These are phyloP conservation scores for Cerceris rybyensis DNA, from an alignment of 2,888 invertebrate species.

Conservation along the genomic window DNA sequence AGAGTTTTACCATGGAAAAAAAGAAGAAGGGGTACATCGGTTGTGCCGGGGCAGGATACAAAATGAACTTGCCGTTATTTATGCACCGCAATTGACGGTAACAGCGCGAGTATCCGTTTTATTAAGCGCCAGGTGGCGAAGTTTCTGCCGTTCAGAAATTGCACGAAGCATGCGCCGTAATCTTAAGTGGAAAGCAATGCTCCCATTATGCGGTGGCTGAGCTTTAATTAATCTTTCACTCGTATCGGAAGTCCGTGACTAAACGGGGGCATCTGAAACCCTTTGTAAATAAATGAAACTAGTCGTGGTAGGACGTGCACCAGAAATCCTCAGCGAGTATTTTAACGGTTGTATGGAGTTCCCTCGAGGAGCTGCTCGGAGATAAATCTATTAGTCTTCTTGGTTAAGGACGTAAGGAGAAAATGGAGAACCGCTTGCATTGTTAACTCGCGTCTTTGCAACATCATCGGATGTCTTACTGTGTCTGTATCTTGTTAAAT, in stretches of 20 bases:
- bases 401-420: conserved; percentile 4
- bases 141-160: conserved; percentile 23
- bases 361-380: conserved; percentile 21
- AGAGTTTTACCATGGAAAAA: background rate
- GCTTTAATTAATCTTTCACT: conserved; percentile 68
- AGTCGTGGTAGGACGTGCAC: conserved; percentile 13
- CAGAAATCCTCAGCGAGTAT: conserved; percentile 6
- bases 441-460: no score
- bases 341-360: conserved; percentile 1
- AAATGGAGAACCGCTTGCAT: no score
- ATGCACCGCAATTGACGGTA: conserved; percentile 41
- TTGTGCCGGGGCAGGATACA: background rate
- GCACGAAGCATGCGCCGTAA: conserved; percentile 28
- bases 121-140: conserved; percentile 55
- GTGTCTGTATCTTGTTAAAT: no score
- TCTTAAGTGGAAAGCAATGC: conserved; percentile 70
- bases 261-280: conserved; percentile 39
- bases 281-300: conserved; percentile 59
- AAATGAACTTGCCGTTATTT: conserved; percentile 19
- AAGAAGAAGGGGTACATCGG: background rate
- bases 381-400: conserved; percentile 32
- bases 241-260: conserved; percentile 46
- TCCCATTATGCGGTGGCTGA: conserved; percentile 62
- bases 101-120: conserved; percentile 39
- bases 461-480: no score